Base-by-base conservation (phyloP, 2,888 invertebrate species). In the Caprella mutica region DNA sequence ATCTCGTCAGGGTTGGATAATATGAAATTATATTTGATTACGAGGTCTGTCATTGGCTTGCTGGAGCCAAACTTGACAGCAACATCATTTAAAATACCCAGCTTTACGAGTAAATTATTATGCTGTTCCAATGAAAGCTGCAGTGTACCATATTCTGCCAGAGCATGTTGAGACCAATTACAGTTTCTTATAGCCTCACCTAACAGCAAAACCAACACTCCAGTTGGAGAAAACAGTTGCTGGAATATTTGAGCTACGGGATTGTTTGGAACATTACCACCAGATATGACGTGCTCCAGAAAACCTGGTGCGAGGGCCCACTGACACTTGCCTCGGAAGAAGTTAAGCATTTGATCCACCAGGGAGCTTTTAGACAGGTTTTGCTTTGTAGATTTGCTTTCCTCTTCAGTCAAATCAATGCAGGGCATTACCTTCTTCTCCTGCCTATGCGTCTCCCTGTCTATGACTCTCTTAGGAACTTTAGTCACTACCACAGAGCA, bases 351-450 rank as follows among this genome's bases (percentile, higher is more conserved):
- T 1, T 48, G 30, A 3, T 30, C 30, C 14, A 8, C 40, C 40
- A 40, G 40, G 21, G 17, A 19, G 12, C 12, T 6, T 40, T 21
- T 21, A 40, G 12, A 6, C 6, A 40, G 21, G 12, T 9, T n/a
- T 8, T 9, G 14, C 6, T 5, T 6, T 8, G 5, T 5, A 21
- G 40, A 8, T n/a, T n/a, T n/a, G 17, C 40, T 42, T 5, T 54
- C 54, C 17, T 40, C 40, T 6, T 19, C 39, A 6, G 55, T 55
- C 9, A 55, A 46, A 43, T 55, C 55, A 30, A 55, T 55, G 55
- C 43, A 55, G 23, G 43, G 33, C 35, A 33, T 38, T 1, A 27
- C 6, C 19, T 19, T 40, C 5, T 14, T 19, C 4, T 26, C 55
- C 6, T 46, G 33, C 14, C 29, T 35, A 23, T 35, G 19, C 8